phyloP scores from a whole-genome alignment of 2,113 vertebrate genomes.

The Hippocampus comes region DNA sequence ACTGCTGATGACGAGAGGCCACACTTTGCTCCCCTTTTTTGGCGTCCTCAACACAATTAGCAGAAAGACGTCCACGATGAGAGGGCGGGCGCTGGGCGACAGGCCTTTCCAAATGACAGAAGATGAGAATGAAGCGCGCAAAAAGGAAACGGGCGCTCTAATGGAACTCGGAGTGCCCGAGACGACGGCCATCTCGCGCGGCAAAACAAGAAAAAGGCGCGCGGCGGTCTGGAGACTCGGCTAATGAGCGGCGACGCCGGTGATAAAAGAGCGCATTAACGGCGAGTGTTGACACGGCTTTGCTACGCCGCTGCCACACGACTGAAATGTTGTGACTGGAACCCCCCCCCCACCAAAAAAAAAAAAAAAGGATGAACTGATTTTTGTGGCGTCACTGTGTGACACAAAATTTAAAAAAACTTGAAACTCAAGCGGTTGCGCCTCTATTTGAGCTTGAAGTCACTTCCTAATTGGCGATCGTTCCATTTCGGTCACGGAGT shows the following conservation, averaged over 20 bases:
- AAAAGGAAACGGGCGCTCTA: conserved; percentile 55
- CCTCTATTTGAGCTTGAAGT: too few relatives aligned
- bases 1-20: too few relatives aligned
- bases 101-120: conserved; percentile 25
- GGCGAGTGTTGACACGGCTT: not conserved
- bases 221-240: conserved; percentile 51
- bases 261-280: conserved; percentile 51
- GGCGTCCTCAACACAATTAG: conserved; percentile 1
- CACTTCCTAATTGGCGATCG: too few relatives aligned
- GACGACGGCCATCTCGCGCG: conserved; percentile 50
- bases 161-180: conserved; percentile 57
- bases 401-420: not conserved
- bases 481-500: too few relatives aligned
- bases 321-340: not conserved
- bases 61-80: conserved; percentile 24
- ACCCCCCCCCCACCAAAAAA: too few relatives aligned
- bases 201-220: conserved; percentile 54
- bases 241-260: conserved; percentile 51
- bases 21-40: conserved; percentile 5
- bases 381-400: not conserved
- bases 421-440: too few relatives aligned
- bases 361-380: not conserved
- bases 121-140: conserved; percentile 25
- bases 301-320: not conserved
- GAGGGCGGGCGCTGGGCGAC: not conserved